These are phyloP conservation scores for Solen grandis DNA, from an alignment of 1,140 invertebrate species.

Conservation along the genomic window DNA sequence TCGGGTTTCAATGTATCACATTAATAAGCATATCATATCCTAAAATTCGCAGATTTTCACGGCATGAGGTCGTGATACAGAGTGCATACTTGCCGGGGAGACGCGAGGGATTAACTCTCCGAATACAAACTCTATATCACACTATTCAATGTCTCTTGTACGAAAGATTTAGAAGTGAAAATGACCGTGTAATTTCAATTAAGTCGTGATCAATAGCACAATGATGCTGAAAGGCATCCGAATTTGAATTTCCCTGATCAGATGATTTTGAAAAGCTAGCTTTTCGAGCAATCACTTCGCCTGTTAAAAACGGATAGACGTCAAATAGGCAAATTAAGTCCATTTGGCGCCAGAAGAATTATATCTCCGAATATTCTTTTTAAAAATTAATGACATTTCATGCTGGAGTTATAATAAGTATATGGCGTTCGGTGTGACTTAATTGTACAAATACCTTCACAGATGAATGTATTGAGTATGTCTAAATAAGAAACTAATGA, in stretches of 20 bases:
- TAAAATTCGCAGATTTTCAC: constrained; percentile 32
- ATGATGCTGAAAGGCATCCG: constrained; percentile 29
- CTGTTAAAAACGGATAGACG: constrained; percentile 5
- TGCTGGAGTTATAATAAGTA: no score
- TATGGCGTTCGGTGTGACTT: no score
- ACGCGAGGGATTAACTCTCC: neutral
- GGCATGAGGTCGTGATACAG: constrained; percentile 32
- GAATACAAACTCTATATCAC: constrained; percentile 11
- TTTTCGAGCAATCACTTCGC: constrained; percentile 1
- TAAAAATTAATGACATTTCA: no score
- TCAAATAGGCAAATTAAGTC: constrained; percentile 8
- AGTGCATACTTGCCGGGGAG: constrained; percentile 8
- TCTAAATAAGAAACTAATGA: no score
- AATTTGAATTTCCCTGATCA: constrained; percentile 46
- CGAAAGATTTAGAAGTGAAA: constrained; percentile 52
- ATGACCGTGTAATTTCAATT: constrained; percentile 56
- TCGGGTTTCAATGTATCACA: constrained; percentile 16
- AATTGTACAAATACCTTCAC: no score
- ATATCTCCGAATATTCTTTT: no score
- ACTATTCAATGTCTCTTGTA: constrained; percentile 25
- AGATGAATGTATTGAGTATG: no score
- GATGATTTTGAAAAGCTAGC: constrained; percentile 6
- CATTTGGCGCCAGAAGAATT: constrained; percentile 17
- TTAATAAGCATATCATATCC: constrained; percentile 53
- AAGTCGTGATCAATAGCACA: constrained; percentile 28